These are phyloP conservation scores for Triplophysa bombifrons DNA, from an alignment of 2,797 vertebrate genomes.

Conservation along the genomic window DNA sequence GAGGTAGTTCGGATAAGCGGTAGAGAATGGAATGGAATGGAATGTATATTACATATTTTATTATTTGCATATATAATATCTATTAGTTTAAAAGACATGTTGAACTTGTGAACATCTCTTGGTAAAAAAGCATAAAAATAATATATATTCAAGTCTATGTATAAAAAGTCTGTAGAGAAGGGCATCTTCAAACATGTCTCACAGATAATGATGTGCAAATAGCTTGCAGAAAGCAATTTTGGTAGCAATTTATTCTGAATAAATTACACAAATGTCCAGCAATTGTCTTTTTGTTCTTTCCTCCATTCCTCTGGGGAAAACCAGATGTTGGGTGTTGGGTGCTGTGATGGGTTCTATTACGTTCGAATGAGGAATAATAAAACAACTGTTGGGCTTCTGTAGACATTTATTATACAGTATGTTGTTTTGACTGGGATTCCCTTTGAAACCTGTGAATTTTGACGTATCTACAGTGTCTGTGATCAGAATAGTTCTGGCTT, in stretches of 20 bases:
- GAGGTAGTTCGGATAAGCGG: no score
- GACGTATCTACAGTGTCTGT: neutral
- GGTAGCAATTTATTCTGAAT: constrained; percentile 73
- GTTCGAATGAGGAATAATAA: constrained; percentile 28
- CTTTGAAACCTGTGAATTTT: neutral
- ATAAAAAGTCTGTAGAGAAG: constrained; percentile 27
- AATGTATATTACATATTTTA: no score
- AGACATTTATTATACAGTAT: constrained; percentile 7
- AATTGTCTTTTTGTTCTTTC: constrained; percentile 69
- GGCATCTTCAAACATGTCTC: constrained; percentile 65
- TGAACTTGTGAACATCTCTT: no score
- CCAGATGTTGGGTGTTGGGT: constrained; percentile 56
- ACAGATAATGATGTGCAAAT: constrained; percentile 77
- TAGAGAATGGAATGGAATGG: no score
- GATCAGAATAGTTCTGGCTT: constrained; percentile 1
- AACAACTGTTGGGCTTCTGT: constrained; percentile 30
- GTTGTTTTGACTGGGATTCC: neutral
- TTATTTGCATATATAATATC: no score
- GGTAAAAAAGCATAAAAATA: no score
- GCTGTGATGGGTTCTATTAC: constrained; percentile 33
- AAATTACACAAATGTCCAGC: constrained; percentile 78
- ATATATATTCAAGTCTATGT: neutral
- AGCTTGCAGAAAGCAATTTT: constrained; percentile 77
- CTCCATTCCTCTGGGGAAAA: constrained; percentile 48
- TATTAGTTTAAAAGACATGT: no score